These are phyloP conservation scores for Rhinophrynus dorsalis DNA, from an alignment of 2,797 vertebrate species.

Conservation along the genomic window DNA sequence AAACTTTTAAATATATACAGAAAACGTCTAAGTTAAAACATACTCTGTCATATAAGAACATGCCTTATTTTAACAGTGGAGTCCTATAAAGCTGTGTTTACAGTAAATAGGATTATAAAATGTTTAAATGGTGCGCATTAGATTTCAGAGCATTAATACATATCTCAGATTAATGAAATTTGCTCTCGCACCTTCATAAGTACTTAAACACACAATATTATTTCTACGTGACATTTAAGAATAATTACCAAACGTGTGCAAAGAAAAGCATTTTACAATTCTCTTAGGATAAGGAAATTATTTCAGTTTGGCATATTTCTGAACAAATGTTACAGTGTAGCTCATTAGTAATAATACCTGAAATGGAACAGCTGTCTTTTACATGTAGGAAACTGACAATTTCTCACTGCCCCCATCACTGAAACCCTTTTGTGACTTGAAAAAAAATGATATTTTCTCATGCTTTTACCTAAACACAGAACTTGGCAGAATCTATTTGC, in stretches of 20 bases:
- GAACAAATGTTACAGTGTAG: constrained; percentile 80
- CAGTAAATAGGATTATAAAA: no score
- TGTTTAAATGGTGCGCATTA: no score
- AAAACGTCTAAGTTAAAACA: no score
- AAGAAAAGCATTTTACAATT: constrained; percentile 80
- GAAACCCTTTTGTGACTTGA: constrained; percentile 78
- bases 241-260: constrained; percentile 80
- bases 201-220: constrained; percentile 26
- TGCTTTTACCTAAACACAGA: constrained; percentile 88
- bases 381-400: constrained; percentile 75
- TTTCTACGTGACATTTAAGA: constrained; percentile 82
- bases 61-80: no score
- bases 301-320: constrained; percentile 86
- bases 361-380: constrained; percentile 93
- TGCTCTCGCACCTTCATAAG: background rate
- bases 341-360: constrained; percentile 93
- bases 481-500: constrained; percentile 85
- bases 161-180: background rate
- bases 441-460: constrained; percentile 77
- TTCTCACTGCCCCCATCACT: constrained; percentile 68
- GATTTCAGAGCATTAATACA: background rate
- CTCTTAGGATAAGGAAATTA: constrained; percentile 82
- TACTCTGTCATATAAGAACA: no score
- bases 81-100: no score
- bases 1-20: no score